Base-by-base conservation (phyloP, 2,888 invertebrate genomes). In the Drosophila anceps region DNA sequence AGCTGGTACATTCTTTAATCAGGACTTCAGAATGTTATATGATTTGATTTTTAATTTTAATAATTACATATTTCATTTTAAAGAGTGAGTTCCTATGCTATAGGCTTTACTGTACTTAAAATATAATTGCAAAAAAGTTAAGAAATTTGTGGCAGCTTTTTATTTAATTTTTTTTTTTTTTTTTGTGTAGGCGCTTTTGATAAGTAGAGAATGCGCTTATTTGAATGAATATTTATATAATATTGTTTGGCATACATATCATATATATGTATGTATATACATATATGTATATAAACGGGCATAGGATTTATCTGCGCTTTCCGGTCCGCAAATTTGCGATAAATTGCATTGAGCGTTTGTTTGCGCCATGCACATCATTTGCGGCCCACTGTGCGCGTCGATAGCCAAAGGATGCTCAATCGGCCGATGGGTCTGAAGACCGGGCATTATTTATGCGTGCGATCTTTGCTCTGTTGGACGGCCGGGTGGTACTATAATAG, bases 361-460 rank as follows among this genome's bases (percentile, higher is more conserved):
- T 53, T 24, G 53, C 20, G 50, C 8, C 31, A 9, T 24, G 18
- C 58, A 65, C 73, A 78, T 78, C 35, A 44, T 46, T 53, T 73
- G 27, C 35, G 31, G 9, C 54, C 77, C 77, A 77, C 79, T 69
- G 79, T 79, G 18, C 24, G 37, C 13, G 39, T 27, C 12, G 20
- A 10, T 39, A 54, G 7, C 10, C 48, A 69, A 78, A 78, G 77
- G 79, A 79, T 78, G 67, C 66, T 63, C 43, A 58, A 37, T 33
- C 44, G 27, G 60, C 39, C 13, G 61, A 43, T 53, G 27, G 37
- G 35, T 68, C 35, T 31, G 43, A 20, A 18, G 55, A 55, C 27
- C 18, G 24, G 37, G 13, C 10, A 59, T 76, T 59, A 75, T 75
- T 76, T 76, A 76, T 75, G 76, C 44, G 48, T 57, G 39, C 29